Evolutionary conservation across 1,140 invertebrate genomes (phyloP), one percentile per base, ranked within the genome.

Genomic region (Pissodes strobi): DNA sequence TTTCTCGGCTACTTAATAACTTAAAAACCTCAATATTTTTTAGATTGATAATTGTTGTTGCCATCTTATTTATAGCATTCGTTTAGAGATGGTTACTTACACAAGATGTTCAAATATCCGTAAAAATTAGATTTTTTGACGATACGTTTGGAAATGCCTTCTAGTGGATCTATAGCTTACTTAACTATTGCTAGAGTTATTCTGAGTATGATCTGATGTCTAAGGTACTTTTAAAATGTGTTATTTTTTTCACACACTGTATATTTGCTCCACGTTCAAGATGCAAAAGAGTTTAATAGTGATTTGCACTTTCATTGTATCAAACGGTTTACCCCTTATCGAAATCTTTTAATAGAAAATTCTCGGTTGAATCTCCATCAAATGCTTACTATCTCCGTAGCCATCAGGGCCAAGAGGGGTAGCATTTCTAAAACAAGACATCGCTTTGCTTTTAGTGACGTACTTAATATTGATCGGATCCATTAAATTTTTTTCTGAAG

Each of bases 401-500:
- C 12, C 17, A 34, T 53, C 34, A 17, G 15, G 27, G 25, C 60
- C 6, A 6, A 19, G 10, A 49, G 13, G 13, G 5, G 46, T 9
- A 52, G 22, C 23, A 10, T 37, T 45, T 63, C 53, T 51, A 37
- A 61, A 61, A 41, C 58, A 53, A 45, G 39, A 63, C 60, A 63
- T 55, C 22, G 60, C 39, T 63, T 63, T 63, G 60, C 60, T 63
- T 63, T 63, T 63, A 63, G 48, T 63, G 60, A 9, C 34, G 38
- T 46, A 63, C 49, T 63, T 63, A 63, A 63, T 63, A 63, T 55
- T 63, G 60, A 63, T 63, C 22, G 60, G 18, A 53, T 53, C 51
- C 60, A 63, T 53, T 63, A 53, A 30, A 59, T 48, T 63, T 63
- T 61, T 61, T 63, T 22, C n/a, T 18, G 12, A 25, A 39, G 41